Percentiles rank a stretch among this genome's conserved stretches.
phyloP scores from a whole-genome alignment of 2,113 vertebrate species.

The Carassius carassius region DNA sequence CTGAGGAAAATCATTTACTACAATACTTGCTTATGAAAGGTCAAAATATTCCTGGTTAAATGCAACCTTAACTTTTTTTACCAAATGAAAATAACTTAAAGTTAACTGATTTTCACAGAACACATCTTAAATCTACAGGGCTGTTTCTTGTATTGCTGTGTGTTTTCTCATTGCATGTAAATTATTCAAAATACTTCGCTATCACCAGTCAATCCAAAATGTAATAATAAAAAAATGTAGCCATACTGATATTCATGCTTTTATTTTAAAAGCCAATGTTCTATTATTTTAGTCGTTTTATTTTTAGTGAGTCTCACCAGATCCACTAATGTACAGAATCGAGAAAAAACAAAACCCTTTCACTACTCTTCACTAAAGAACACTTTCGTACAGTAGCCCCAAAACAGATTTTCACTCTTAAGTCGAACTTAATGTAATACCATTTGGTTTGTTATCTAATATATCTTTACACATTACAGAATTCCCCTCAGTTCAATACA shows the following conservation, averaged over 20 bases:
- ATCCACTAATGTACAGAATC: background rate
- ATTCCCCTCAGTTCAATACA: background rate
- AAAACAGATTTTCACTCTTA: background rate
- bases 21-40: background rate
- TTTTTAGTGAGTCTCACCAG: background rate
- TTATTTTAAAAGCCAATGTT: background rate
- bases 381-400: background rate
- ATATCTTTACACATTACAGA: background rate
- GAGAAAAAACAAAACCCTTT: too few relatives aligned
- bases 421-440: background rate
- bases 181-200: too few relatives aligned
- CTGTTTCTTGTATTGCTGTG: background rate
- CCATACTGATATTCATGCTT: background rate
- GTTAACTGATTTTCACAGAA: background rate
- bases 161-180: background rate
- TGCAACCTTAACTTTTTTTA: background rate
- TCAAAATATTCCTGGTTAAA: conserved; percentile 9
- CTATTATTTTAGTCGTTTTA: too few relatives aligned
- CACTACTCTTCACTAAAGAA: too few relatives aligned
- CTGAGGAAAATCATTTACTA: background rate
- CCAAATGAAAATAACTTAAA: background rate
- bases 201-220: too few relatives aligned
- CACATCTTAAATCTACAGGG: background rate
- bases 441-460: background rate
- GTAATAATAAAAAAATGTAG: background rate